phyloP scores from a whole-genome alignment of 2,888 invertebrate species.

The Cordilura impudica region DNA sequence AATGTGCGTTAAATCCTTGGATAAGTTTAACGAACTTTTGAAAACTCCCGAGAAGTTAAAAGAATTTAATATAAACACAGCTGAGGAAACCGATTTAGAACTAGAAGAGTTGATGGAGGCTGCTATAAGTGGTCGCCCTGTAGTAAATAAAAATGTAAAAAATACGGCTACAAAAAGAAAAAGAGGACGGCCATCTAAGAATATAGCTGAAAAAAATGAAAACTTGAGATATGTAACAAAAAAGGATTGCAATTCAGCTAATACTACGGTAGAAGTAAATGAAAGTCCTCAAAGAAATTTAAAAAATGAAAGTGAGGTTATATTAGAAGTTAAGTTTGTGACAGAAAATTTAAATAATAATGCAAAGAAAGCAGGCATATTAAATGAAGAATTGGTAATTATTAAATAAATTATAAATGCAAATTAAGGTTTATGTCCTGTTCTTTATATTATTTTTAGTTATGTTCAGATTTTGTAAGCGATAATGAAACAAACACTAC shows the following conservation, averaged over 20 bases:
- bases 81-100: too few relatives aligned
- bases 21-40: slow-evolving; percentile 38
- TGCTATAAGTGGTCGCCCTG: background rate
- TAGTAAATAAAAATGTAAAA: background rate
- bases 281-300: background rate
- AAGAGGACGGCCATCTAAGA: background rate
- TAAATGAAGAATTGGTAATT: too few relatives aligned
- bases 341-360: background rate
- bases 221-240: background rate
- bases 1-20: slow-evolving; percentile 62
- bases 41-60: background rate
- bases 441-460: too few relatives aligned
- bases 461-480: too few relatives aligned
- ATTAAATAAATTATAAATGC: too few relatives aligned
- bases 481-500: background rate
- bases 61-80: background rate
- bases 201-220: background rate
- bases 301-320: background rate
- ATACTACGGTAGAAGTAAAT: background rate
- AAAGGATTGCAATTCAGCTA: background rate
- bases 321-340: background rate
- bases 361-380: too few relatives aligned
- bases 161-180: slow-evolving; percentile 1
- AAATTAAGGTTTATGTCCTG: too few relatives aligned
- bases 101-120: background rate